phyloP scores from a whole-genome alignment of 2,113 vertebrate genomes.

The Sebastes schlegelii region DNA sequence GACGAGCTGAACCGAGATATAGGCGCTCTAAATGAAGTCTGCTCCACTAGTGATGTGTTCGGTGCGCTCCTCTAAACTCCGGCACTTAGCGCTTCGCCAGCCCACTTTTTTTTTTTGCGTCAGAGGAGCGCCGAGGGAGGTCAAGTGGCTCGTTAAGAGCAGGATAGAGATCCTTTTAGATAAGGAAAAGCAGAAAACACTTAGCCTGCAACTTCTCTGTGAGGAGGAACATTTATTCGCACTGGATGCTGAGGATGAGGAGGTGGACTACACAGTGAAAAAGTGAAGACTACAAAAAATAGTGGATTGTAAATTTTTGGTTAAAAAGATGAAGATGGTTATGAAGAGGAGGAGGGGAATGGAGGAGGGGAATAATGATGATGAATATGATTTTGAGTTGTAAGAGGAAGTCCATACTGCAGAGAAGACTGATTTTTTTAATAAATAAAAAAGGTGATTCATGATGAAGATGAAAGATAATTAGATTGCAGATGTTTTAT shows the following conservation, averaged over 20 bases:
- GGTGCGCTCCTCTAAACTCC: conserved; percentile 77
- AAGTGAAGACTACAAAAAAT: not conserved
- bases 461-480: not conserved
- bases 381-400: not conserved
- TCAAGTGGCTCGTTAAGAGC: conserved; percentile 74
- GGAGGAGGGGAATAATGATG: not conserved
- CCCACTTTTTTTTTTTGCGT: conserved; percentile 83
- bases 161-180: conserved; percentile 75
- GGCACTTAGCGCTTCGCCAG: conserved; percentile 81
- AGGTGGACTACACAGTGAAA: not conserved
- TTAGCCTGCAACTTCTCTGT: conserved; percentile 55
- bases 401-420: not conserved
- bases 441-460: not conserved
- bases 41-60: conserved; percentile 71
- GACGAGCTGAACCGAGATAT: conserved; percentile 40
- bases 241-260: conserved; percentile 27
- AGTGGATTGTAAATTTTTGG: not conserved
- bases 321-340: not conserved
- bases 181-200: conserved; percentile 61
- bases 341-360: not conserved
- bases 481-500: not conserved
- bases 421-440: not conserved
- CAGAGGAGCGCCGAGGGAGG: conserved; percentile 75
- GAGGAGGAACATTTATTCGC: conserved; percentile 9
- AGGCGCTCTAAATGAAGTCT: conserved; percentile 64